Percentiles rank a stretch among this genome's conserved stretches.
phyloP scores from a whole-genome alignment of 2,888 invertebrate genomes.

The Cephus sareptanus region DNA sequence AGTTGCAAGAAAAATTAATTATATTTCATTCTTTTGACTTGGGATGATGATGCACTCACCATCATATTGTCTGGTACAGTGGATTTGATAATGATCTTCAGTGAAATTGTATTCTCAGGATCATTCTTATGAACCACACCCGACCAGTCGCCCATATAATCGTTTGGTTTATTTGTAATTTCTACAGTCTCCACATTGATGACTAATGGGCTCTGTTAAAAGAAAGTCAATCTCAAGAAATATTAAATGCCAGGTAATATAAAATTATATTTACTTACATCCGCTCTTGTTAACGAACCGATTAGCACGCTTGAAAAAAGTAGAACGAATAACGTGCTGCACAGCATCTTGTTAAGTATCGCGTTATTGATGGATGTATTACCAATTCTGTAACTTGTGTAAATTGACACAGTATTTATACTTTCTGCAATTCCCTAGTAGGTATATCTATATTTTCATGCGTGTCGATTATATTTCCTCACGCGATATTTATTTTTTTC shows the following conservation, averaged over 20 bases:
- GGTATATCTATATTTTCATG: neutral
- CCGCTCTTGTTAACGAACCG: neutral
- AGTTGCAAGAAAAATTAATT: neutral
- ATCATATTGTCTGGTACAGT: slow-evolving; percentile 10
- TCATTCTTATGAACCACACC: neutral
- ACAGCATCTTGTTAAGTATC: neutral
- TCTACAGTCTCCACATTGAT: neutral
- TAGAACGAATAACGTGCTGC: neutral
- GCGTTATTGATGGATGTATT: neutral
- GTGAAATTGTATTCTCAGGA: slow-evolving; percentile 6
- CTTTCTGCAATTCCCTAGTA: neutral
- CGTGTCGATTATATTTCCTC: neutral
- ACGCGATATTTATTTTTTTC: neutral
- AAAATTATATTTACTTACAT: neutral
- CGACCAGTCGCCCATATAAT: slow-evolving; percentile 2
- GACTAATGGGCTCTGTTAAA: neutral
- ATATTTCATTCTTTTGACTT: neutral
- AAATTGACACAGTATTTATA: neutral
- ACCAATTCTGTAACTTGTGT: neutral
- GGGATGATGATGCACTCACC: slow-evolving; percentile 7
- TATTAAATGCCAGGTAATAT: neutral
- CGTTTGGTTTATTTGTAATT: neutral
- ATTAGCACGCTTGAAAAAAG: neutral
- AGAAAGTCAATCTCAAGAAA: neutral
- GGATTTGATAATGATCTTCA: slow-evolving; percentile 12